Base-by-base conservation (phyloP, 2,797 vertebrate species). In the Hippopotamyrus pictus region DNA sequence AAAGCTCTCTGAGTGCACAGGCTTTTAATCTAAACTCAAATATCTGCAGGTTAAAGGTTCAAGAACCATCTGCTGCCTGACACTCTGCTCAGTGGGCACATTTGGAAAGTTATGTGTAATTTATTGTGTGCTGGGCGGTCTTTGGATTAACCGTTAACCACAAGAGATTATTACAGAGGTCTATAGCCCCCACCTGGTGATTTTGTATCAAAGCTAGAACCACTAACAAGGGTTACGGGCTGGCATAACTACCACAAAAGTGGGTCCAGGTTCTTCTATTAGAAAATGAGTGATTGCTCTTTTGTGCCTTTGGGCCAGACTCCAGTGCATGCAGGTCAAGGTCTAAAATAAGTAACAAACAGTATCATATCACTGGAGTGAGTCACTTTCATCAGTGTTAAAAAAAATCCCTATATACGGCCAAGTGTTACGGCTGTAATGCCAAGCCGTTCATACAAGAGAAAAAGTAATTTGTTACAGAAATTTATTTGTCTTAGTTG, bases 321-420 rank as follows among this genome's bases (percentile, higher is more conserved):
- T 65, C 46, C 29, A 29, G 48, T 79, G 65, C 33, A 82, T 41
- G n/a, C 22, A 89, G 54, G 54, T 65, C 86, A 89, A 90, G 90
- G 89, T 91, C 88, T 92, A 90, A 91, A 86, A 88, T 46, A 90
- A 73, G 54, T 76, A 12, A 25, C 89, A 92, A 89, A 91, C 88
- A 0, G 54, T 89, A 62, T 92, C 91, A 92, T 92, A 91, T 93
- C 91, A 92, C 90, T 92, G 82, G 82, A 85, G 44, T 85, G 44
- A 51, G 44, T 85, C 48, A 85, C 85, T 87, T 87, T 87, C 22
- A 37, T 87, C 85, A n/a, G 29, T 87, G 22, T 87, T 59, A 59
- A 59, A 86, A 57, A 17, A 37, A 87, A 84, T 84, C 46, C 44
- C n/a, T 84, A 46, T 12, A 51, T 84, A 48, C 11, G 2, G 22